Base-by-base conservation (phyloP, 2,113 vertebrate species). In the Otus sunia region DNA sequence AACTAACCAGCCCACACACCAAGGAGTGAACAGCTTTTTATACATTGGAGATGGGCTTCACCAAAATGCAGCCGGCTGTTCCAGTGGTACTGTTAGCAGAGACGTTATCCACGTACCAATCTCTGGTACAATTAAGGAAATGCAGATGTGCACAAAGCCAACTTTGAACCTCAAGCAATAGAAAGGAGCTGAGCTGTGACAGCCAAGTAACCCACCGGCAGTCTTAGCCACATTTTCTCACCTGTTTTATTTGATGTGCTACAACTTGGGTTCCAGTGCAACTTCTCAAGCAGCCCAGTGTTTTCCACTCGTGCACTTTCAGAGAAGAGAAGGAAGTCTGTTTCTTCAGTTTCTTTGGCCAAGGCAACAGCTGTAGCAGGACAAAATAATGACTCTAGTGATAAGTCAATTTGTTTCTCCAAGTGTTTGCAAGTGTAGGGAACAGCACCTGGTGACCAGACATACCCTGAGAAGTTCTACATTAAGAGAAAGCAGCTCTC, bases 371-470 rank as follows among this genome's bases (percentile, higher is more conserved):
- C 59, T 72, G 77, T 39, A 25, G 41, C 67, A 63, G 59, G 41
- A 55, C 50, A 71, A 94, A 97, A 64, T 78, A 93, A 82, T 8
- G 6, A 62, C 75, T 95, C 68, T 43, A 30, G 32, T 82, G 84
- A 97, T 81, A 93, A 98, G 96, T 97, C 80, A 79, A 84, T 98
- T 97, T 97, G 64, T 78, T 92, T 85, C 69, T 90, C 72, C n/a
- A 94, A 97, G 84, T 90, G 90, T 94, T 92, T 97, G 83, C 69
- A 96, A 95, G 96, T 50, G 50, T 47, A 92, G 74, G 49, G 84
- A 96, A 95, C 67, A 93, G 55, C 58, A 86, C 19, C 49, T 64
- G 32, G 55, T 79, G 85, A 90, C 71, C 66, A 75, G 5, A 30
- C 55, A 89, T 50, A 69, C n/a, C 50, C 58, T 56, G 82, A 66